Evolutionary conservation across 2,888 invertebrate genomes (phyloP).

Genomic region (Eutolmus rufibarbis): DNA sequence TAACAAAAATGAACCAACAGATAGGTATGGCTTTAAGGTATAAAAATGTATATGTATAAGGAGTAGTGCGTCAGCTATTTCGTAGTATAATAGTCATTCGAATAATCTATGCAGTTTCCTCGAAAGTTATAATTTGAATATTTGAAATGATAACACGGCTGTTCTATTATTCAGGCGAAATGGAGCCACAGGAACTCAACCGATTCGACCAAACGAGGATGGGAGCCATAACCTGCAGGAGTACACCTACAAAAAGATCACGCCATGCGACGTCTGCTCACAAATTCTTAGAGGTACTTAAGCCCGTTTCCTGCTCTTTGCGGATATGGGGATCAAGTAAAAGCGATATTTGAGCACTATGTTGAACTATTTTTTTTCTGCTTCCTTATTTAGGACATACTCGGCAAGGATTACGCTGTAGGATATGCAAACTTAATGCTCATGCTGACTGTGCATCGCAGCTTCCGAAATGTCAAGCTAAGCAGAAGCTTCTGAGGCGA

Average conservation of each 20-base stretch:
- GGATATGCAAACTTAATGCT: constrained; percentile 89
- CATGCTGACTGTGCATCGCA: constrained; percentile 89
- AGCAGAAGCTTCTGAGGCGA: constrained; percentile 80
- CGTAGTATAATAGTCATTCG: background rate
- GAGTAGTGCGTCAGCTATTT: background rate
- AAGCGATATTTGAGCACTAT: background rate
- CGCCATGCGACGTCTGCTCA: constrained; percentile 92
- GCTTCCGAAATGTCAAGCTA: constrained; percentile 84
- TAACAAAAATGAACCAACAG: background rate
- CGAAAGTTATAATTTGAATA: background rate
- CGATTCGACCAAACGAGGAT: constrained; percentile 60
- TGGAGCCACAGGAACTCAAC: constrained; percentile 69
- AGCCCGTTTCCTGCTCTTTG: background rate
- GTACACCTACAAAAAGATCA: constrained; percentile 94
- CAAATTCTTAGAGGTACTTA: constrained; percentile 85
- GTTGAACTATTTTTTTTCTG: background rate
- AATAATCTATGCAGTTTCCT: background rate
- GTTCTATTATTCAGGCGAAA: constrained; percentile 69
- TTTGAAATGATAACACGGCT: background rate
- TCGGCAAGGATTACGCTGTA: constrained; percentile 87
- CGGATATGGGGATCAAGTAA: background rate
- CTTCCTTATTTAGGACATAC: constrained; percentile 76
- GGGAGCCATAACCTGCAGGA: constrained; percentile 85
- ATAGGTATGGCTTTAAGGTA: background rate
- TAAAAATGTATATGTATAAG: background rate